Evolutionary conservation across 2,797 vertebrate genomes (phyloP), one percentile per base, ranked within the genome.

Genomic region (Sphenopsis melanotis): DNA sequence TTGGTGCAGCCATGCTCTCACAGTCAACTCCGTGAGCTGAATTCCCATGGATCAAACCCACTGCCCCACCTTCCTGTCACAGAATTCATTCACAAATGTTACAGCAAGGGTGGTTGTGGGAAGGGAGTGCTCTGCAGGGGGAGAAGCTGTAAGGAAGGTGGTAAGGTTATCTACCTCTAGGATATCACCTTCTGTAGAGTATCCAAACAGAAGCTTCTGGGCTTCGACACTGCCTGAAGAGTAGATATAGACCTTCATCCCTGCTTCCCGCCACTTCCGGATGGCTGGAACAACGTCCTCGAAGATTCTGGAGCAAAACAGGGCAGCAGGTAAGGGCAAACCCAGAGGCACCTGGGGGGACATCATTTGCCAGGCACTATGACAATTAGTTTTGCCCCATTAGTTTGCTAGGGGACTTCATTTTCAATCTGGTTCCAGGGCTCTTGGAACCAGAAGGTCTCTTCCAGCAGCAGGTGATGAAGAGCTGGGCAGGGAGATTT

Each of bases 201-300:
- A 98, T 69, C 98, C 98, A 8, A 99, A 99, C 76, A 99, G 96
- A 36, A 99, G 98, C 79, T 99, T 99, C 97, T 99, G 99, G 15
- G 99, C 99, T 96, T 99, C 99, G 18, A 99, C 97, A 11, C 99
- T 99, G 74, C 99, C 99, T 15, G 99, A 99, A 11, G 99, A 99
- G 97, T 99, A 99, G 95, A 99, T 98, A 82, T 98, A 99, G 37
- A 99, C 97, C 95, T 99, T 99, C 71, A 99, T 97, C 39, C 99
- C 98, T 2, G 98, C 98, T 91, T 97, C 98, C 94, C 98, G 98
- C 99, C 99, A 99, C 70, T 98, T 98, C 90, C 94, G 98, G 92
- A 99, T 98, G 60, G 99, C 98, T n/a, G 99, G 99, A 82, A 98
- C 98, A 21, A 99, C 99, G 0, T 99, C 99, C 92, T 98, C 98